These are phyloP conservation scores for Pteronura brasiliensis DNA, from an alignment of 2,113 vertebrate genomes.

Conservation along the genomic window DNA sequence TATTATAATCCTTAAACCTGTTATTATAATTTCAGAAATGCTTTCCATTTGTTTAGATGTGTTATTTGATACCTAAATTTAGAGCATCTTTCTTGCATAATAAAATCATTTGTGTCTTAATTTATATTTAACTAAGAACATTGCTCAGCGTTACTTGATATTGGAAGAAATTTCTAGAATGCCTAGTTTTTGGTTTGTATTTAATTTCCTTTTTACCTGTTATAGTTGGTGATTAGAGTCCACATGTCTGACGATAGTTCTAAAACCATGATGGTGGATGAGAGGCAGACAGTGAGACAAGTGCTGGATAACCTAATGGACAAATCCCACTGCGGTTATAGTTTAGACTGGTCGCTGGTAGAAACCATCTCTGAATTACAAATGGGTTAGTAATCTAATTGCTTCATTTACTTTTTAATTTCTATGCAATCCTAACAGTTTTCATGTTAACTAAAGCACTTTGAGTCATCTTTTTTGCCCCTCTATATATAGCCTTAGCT, in stretches of 20 bases:
- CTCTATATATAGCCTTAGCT: background rate
- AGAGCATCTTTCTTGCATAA: constrained; percentile 5
- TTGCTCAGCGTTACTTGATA: background rate
- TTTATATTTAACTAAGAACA: background rate
- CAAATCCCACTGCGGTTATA: constrained; percentile 97
- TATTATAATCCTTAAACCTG: background rate
- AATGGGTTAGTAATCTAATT: constrained; percentile 89
- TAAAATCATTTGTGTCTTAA: constrained; percentile 39
- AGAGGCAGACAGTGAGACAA: constrained; percentile 97
- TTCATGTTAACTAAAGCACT: background rate
- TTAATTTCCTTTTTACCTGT: constrained; percentile 47
- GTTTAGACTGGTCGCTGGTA: constrained; percentile 97
- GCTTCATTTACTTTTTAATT: background rate
- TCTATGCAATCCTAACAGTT: background rate
- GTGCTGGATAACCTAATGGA: constrained; percentile 97
- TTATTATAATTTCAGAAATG: background rate
- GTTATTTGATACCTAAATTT: constrained; percentile 8
- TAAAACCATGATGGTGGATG: constrained; percentile 99
- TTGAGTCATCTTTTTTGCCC: background rate
- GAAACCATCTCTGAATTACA: constrained; percentile 96
- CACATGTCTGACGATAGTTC: constrained; percentile 99
- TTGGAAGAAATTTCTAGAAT: constrained; percentile 26
- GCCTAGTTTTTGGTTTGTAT: background rate
- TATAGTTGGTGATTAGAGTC: constrained; percentile 95
- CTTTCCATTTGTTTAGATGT: constrained; percentile 13